Evolutionary conservation across 2,113 vertebrate genomes (phyloP), one percentile per base, ranked within the genome.

Genomic region (Lampris megalopsis): DNA sequence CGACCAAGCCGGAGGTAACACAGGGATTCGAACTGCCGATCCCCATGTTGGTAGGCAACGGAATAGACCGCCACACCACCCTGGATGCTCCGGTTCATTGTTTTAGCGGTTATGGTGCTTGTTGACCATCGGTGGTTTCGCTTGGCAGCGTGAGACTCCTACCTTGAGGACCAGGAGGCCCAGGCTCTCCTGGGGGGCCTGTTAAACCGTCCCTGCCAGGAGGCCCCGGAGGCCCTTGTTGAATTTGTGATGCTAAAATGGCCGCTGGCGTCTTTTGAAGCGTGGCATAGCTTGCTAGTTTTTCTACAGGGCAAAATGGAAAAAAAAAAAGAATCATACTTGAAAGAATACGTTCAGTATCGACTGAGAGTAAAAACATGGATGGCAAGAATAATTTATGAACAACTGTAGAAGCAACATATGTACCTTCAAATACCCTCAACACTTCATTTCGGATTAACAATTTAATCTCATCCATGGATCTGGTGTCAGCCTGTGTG

Each of bases 401-500:
- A 43, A 11, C 3, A 1, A 24, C 50, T 63, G 52, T 40, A 13
- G 60, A 40, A 2, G 54, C 1, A 24, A 36, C 42, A 67, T 10
- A 62, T 71, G 37, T 94, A 99, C 98, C 98, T 96, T 98, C 96
- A 93, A 99, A 95, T 89, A 98, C 90, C 67, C 93, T 95, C 71
- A 97, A 89, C 71, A 99, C 95, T 88, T 99, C 97, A 84, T 91
- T 96, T 91, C 88, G 95, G 84, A 99, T 97, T 35, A 97, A 96
- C 63, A 82, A 93, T 93, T 95, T 97, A 79, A 99, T 96, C 94
- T 99, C 97, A 88, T 98, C 95, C 86, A 96, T 91, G 89, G 95
- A 93, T 86, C 94, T 62, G 4, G 88, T 68, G 88, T 97, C 95
- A 81, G 83, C 93, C 98, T 99, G 92, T 59, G 78, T 53, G 41